phyloP scores from a whole-genome alignment of 1,140 invertebrate species.

The Armadillidium nasatum region DNA sequence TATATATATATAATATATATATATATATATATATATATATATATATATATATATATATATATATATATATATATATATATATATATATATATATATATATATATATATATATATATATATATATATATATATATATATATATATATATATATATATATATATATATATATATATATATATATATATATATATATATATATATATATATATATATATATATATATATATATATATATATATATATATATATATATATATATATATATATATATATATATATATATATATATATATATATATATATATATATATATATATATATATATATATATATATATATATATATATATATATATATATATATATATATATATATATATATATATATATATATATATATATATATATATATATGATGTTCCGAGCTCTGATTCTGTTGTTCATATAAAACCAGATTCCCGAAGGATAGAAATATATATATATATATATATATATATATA shows the following conservation, averaged over 20 bases:
- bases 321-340: background rate
- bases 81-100: background rate
- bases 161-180: background rate
- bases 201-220: background rate
- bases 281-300: background rate
- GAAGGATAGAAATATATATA: too few species aligned
- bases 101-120: background rate
- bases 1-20: too few species aligned
- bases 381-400: slow-evolving; percentile 6
- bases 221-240: background rate
- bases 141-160: background rate
- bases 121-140: background rate
- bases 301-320: background rate
- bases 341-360: background rate
- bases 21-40: background rate
- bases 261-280: background rate
- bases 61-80: background rate
- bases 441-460: too few species aligned
- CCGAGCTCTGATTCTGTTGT: too few species aligned
- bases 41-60: background rate
- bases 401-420: slow-evolving; percentile 1
- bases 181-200: background rate
- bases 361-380: background rate
- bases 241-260: background rate
- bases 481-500: too few species aligned